A percentile compares a stretch with the other conserved stretches of the same genome.
phyloP scores from a whole-genome alignment of 2,797 vertebrate genomes.

The Myripristis murdjan region DNA sequence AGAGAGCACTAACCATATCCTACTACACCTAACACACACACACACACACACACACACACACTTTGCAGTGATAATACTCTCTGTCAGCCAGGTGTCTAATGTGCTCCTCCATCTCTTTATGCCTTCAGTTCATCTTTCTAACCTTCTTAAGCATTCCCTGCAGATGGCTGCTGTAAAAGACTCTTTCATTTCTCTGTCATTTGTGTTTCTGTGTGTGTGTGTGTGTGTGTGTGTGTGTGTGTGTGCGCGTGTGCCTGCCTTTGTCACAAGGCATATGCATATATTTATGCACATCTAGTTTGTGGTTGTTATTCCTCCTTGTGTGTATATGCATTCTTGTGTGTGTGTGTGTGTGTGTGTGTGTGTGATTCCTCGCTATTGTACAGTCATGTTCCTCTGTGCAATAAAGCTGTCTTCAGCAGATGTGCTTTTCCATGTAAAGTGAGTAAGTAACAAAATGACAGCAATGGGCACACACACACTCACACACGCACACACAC shows the following conservation, averaged over 20 bases:
- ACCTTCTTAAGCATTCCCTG: slow-evolving; percentile 8
- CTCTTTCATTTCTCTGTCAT: slow-evolving; percentile 7
- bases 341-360: not conserved
- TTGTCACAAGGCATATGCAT: not conserved
- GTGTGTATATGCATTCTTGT: no score
- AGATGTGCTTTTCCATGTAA: slow-evolving; percentile 29
- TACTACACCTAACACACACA: slow-evolving; percentile 20
- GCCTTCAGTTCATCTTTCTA: slow-evolving; percentile 25
- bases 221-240: not conserved
- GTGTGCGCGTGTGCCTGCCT: no score
- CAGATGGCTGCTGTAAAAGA: slow-evolving; percentile 29
- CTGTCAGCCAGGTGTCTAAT: slow-evolving; percentile 28
- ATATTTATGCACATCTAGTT: not conserved
- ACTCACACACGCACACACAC: not conserved
- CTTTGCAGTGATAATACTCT: slow-evolving; percentile 16
- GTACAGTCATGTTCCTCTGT: slow-evolving; percentile 3
- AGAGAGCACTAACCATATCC: slow-evolving; percentile 31
- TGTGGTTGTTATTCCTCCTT: no score
- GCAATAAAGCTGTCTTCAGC: slow-evolving; percentile 14
- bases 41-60: not conserved
- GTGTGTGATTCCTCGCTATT: not conserved
- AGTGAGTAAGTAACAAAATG: slow-evolving; percentile 29
- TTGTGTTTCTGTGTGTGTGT: no score
- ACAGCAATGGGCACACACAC: not conserved
- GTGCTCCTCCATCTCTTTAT: slow-evolving; percentile 27